Evolutionary conservation across 2,888 invertebrate species (phyloP), one percentile per base, ranked within the genome.

Genomic region (Oxystoma pomonae): DNA sequence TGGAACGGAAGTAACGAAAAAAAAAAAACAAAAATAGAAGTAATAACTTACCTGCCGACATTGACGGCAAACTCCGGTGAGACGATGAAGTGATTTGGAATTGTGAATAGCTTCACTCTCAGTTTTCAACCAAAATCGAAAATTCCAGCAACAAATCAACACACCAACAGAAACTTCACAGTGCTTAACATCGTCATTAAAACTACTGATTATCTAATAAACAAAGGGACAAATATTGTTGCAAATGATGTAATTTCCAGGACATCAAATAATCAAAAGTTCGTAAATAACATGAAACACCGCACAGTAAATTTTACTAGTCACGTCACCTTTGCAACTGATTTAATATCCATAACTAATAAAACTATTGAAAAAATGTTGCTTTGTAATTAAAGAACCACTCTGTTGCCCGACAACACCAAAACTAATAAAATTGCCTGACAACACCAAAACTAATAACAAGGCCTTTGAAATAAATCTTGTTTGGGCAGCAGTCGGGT

Each of bases 61-160:
- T 78, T 75, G 75, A 79, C 77, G 73, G 77, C 76, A 72, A 73
- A 76, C 71, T 78, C 77, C 69, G 75, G 72, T 68, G 68, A 75
- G 64, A 76, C 69, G 62, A 70, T 64, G 61, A 70, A 72, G 70
- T 70, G 70, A 68, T 71, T 71, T 58, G 71, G 72, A 71, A 72
- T 71, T 49, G 69, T 72, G 72, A 65, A 70, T 67, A 66, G 62
- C 61, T 53, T 35, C n/a, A n/a, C n/a, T n/a, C n/a, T n/a, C n/a
- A n/a, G n/a, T n/a, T n/a, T n/a, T n/a, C 59, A 63, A 55, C 9
- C 16, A 17, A 16, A 17, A 50, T 50, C 55, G 20, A 18, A 35
- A 63, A 60, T 22, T 53, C 55, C 18, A 53, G 55, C 16, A 53
- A 16, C 55, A 53, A 53, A 53, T 16, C 55, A 53, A 53, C 3